Percentiles rank a stretch among this genome's conserved stretches.
phyloP scores from a whole-genome alignment of 2,113 vertebrate species.

The Gobius niger region DNA sequence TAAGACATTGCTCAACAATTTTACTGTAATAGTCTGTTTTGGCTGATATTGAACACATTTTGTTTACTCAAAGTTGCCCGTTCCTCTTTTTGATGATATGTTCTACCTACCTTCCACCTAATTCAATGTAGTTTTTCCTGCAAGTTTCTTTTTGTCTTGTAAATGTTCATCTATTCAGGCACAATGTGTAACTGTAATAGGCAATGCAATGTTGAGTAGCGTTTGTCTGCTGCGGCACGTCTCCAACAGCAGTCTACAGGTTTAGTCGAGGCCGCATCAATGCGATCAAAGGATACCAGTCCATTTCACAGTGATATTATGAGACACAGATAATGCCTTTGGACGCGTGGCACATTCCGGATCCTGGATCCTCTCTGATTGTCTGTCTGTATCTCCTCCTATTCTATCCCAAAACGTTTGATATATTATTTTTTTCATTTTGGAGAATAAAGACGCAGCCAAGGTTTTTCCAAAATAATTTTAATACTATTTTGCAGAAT shows the following conservation, averaged over 20 bases:
- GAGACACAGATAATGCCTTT: constrained; percentile 28
- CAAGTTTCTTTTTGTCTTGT: no score
- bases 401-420: constrained; percentile 8
- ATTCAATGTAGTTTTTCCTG: no score
- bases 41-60: no score
- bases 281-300: constrained; percentile 43
- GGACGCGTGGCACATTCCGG: constrained; percentile 23
- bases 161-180: no score
- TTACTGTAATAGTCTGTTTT: no score
- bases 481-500: constrained; percentile 62
- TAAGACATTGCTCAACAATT: no score
- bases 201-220: no score
- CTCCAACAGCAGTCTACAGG: constrained; percentile 33
- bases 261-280: constrained; percentile 33
- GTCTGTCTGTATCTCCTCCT: constrained; percentile 1
- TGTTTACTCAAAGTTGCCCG: no score
- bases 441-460: constrained; percentile 28
- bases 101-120: no score
- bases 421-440: constrained; percentile 46
- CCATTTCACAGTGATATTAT: constrained; percentile 31
- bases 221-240: constrained; percentile 18
- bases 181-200: no score
- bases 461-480: constrained; percentile 58
- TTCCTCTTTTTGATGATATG: no score
- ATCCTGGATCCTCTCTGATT: constrained; percentile 24